These are phyloP conservation scores for Nomada hirtipes DNA, from an alignment of 2,888 invertebrate species.

Conservation along the genomic window DNA sequence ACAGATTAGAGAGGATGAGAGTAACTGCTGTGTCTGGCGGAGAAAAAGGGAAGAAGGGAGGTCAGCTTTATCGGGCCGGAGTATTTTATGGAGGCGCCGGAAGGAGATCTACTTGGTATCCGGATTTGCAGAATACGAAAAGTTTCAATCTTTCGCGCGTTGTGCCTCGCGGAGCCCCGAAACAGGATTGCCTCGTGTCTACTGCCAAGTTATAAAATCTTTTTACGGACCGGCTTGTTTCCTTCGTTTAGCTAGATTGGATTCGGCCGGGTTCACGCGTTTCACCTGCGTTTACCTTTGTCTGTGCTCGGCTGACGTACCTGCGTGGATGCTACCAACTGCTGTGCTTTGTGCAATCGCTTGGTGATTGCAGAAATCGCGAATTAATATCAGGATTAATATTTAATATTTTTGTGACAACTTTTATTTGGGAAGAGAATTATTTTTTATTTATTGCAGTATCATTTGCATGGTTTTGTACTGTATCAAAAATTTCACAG, in stretches of 20 bases:
- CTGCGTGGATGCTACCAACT: neutral
- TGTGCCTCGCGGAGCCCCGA: neutral
- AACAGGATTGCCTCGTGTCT: constrained; percentile 46
- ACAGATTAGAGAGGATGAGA: neutral
- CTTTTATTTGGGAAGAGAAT: too few species aligned
- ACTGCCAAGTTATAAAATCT: constrained; percentile 45
- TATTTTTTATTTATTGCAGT: too few species aligned
- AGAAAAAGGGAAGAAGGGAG: neutral
- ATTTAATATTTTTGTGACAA: neutral
- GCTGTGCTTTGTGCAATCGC: neutral
- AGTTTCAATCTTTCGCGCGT: constrained; percentile 47
- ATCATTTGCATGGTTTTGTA: too few species aligned
- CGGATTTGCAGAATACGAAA: constrained; percentile 55
- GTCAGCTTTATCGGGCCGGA: constrained; percentile 51
- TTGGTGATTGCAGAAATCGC: too few species aligned
- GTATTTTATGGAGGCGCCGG: constrained; percentile 47
- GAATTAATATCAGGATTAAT: neutral
- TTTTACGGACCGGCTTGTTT: constrained; percentile 38
- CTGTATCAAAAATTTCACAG: too few species aligned
- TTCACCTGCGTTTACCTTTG: neutral
- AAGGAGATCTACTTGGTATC: constrained; percentile 35
- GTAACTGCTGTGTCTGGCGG: neutral
- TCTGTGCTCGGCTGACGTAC: too few species aligned
- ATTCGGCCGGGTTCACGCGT: constrained; percentile 24
- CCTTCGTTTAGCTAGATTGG: constrained; percentile 45